phyloP scores from a whole-genome alignment of 2,113 vertebrate species.

The Siphamia tubifer region DNA sequence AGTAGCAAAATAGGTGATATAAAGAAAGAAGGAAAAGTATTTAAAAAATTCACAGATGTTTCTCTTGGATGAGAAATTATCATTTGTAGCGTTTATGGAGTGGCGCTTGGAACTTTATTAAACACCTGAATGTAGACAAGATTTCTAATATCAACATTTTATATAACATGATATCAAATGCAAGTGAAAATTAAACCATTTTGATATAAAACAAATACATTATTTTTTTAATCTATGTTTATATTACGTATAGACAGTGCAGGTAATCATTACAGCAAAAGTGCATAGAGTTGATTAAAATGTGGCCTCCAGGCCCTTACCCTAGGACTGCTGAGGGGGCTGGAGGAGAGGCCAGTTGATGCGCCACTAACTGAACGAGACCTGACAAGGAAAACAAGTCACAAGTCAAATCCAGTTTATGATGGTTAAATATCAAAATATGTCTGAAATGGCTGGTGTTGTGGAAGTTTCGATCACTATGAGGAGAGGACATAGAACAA shows the following conservation, averaged over 20 bases:
- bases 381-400: constrained; percentile 67
- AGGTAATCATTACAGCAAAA: background rate
- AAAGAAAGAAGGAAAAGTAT: constrained; percentile 33
- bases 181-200: too few species aligned
- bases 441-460: too few species aligned
- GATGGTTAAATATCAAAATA: too few species aligned
- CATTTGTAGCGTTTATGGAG: background rate
- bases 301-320: constrained; percentile 75
- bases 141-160: background rate
- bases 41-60: constrained; percentile 29
- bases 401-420: too few species aligned
- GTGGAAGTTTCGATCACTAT: too few species aligned
- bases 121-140: background rate
- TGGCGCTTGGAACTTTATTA: background rate
- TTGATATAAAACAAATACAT: background rate
- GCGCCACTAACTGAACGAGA: constrained; percentile 93
- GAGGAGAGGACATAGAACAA: too few species aligned
- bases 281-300: background rate
- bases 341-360: constrained; percentile 90
- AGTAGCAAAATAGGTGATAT: constrained; percentile 39
- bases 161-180: too few species aligned
- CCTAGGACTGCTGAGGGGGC: constrained; percentile 92
- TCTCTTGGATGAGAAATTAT: constrained; percentile 13
- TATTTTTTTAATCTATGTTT: background rate
- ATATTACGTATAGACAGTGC: background rate